Percentiles rank a stretch among this genome's conserved stretches.
Evolutionary conservation across 2,113 vertebrate species (phyloP).

Genomic region (Tiliqua scincoides): DNA sequence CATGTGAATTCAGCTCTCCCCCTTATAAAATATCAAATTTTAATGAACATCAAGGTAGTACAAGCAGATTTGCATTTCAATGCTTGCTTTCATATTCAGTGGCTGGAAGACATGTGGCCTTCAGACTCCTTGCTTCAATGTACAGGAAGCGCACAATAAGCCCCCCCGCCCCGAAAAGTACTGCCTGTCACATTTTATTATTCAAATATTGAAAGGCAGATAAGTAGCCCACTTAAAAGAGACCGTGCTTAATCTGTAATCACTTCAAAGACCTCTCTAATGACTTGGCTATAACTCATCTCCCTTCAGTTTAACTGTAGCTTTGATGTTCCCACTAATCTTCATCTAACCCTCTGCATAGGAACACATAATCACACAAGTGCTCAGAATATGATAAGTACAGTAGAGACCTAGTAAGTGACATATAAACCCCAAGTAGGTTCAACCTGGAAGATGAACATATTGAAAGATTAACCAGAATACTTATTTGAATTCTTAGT

Average conservation of each 20-base stretch:
- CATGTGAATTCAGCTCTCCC: neutral
- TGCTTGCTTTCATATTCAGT: slow-evolving; percentile 26
- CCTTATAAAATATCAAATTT: neutral
- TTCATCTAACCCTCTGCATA: slow-evolving; percentile 28
- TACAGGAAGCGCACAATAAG: slow-evolving; percentile 23
- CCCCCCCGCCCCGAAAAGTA: slow-evolving; percentile 40
- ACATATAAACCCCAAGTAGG: slow-evolving; percentile 5
- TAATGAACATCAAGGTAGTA: slow-evolving; percentile 7
- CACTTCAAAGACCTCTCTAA: slow-evolving; percentile 68
- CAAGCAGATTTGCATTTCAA: slow-evolving; percentile 24
- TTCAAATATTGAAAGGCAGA: slow-evolving; percentile 61
- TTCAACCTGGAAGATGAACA: neutral
- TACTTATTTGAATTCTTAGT: neutral
- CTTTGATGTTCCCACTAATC: slow-evolving; percentile 66
- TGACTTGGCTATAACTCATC: slow-evolving; percentile 54
- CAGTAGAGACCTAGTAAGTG: neutral
- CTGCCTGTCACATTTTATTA: slow-evolving; percentile 49
- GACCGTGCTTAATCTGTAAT: slow-evolving; percentile 58
- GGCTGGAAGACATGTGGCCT: slow-evolving; percentile 23
- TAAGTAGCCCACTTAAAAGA: slow-evolving; percentile 58
- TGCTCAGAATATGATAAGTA: neutral
- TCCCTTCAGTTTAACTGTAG: slow-evolving; percentile 54
- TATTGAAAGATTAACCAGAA: slow-evolving; percentile 1
- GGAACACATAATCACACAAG: slow-evolving; percentile 32
- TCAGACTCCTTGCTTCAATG: slow-evolving; percentile 23